Evolutionary conservation across 2,113 vertebrate genomes (phyloP), one percentile per base, ranked within the genome.

Genomic region (Cyprinodon brontotheroides): DNA sequence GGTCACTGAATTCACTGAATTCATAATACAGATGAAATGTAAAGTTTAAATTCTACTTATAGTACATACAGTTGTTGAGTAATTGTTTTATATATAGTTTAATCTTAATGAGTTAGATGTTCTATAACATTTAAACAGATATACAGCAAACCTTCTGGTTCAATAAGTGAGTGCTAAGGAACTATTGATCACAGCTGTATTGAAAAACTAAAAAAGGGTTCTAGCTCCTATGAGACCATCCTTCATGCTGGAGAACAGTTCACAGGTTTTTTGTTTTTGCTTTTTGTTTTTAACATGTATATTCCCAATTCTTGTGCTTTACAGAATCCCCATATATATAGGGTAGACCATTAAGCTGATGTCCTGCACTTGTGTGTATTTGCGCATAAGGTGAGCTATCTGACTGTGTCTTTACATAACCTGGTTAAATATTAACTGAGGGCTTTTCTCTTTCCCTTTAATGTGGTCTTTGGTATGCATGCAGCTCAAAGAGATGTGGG

Each of bases 401-500:
- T 72, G 74, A 79, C 72, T 72, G 37, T 20, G 62, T 85, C 88
- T 90, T 82, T 90, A 73, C 81, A 86, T 53, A 86, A 76, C 17
- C 82, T 85, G 87, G 82, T 87, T 86, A 91, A 90, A 89, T 83
- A 89, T 92, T 92, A 90, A 89, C 85, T 17, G 9, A 65, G 53
- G 75, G 79, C 74, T 78, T 86, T 90, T 89, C 86, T 87, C 69
- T 80, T 53, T 41, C 72, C 41, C 73, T 78, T 61, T 72, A 48
- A 60, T 20, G 74, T 67, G 38, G 77, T 79, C 83, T 88, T 78
- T 91, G 87, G 87, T 86, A 87, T 89, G 90, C 65, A 84, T 83
- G 86, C 61, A 69, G 74, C 41, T 74, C 66, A 14, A 61, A 37
- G 68, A 11, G 57, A 65, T 48, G 65, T 0, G 6, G 72, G 75